Evolutionary conservation across 2,797 vertebrate genomes (phyloP), one percentile per base, ranked within the genome.

Genomic region (Tarsius wallacei): DNA sequence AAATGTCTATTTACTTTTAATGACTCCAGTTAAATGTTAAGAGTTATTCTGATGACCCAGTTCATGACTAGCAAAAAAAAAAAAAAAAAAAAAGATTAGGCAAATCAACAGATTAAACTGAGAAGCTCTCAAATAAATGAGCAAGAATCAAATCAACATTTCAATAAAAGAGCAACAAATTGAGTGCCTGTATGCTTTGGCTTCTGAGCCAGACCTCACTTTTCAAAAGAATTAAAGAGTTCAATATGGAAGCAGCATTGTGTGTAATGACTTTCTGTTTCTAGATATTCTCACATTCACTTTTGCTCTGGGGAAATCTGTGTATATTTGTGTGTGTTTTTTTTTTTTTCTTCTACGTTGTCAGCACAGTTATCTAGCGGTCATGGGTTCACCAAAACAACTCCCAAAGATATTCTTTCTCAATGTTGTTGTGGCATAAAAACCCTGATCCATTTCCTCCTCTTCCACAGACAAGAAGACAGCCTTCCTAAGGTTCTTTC

Each of bases 1-100:
- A 97, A 95, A 97, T 89, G 90, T 98, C 98, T 94, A 86, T 96
- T 97, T 82, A 97, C 82, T 74, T 98, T 97, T 97, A 98, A 97
- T 93, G 94, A 97, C 78, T 84, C 76, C 91, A 70, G 85, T 97
- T 96, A 96, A 98, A 98, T 63, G 76, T 90, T 49, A 94, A 80
- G 90, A 96, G 87, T 97, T 97, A 91, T 94, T 92, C 53, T 0
- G 0, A 59, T 97, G 91, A 87, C 36, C 2, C 64, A 88, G 97
- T 97, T 98, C 86, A 95, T 47, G 0, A 89, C 57, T 95, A 95
- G 90, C 81, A 97, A 86, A 55, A 19, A 42, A 6, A 42, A 42
- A 42, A 42, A 42, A 42, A 42, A 42, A 42, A 42, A 70, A 70
- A 0, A 93, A 96, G 70, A 86, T 90, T 97, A 49, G 1, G 0